These are phyloP conservation scores for Pelecanoides urinatrix DNA, from an alignment of 2,113 vertebrate genomes.

Conservation along the genomic window DNA sequence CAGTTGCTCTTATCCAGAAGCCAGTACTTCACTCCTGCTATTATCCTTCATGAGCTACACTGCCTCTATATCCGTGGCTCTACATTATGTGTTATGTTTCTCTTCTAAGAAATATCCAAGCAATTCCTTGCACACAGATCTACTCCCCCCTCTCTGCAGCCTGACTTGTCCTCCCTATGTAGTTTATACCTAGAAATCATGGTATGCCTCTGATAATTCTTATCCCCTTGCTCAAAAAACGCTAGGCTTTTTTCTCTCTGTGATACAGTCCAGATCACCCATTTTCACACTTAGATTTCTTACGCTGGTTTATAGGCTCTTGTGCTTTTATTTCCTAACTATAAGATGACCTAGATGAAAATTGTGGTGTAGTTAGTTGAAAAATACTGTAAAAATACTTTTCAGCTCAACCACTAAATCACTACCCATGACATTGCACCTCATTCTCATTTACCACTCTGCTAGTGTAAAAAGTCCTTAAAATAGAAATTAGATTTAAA, in stretches of 20 bases:
- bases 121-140: neutral
- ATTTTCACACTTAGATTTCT: neutral
- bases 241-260: neutral
- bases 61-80: neutral
- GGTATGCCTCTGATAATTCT: neutral
- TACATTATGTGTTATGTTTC: neutral
- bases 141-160: neutral
- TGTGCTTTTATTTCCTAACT: neutral
- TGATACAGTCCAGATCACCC: constrained; percentile 22
- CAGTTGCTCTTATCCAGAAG: neutral
- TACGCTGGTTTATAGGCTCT: neutral
- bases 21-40: neutral
- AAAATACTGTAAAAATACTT: neutral
- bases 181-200: neutral
- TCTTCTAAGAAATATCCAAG: neutral
- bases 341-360: constrained; percentile 5
- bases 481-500: constrained; percentile 24
- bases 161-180: neutral
- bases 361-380: neutral
- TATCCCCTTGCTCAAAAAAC: neutral
- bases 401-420: neutral
- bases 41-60: neutral
- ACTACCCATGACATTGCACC: neutral
- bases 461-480: neutral
- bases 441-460: neutral